These are phyloP conservation scores for Eristalinus sepulchralis DNA, from an alignment of 2,888 invertebrate species.

Conservation along the genomic window DNA sequence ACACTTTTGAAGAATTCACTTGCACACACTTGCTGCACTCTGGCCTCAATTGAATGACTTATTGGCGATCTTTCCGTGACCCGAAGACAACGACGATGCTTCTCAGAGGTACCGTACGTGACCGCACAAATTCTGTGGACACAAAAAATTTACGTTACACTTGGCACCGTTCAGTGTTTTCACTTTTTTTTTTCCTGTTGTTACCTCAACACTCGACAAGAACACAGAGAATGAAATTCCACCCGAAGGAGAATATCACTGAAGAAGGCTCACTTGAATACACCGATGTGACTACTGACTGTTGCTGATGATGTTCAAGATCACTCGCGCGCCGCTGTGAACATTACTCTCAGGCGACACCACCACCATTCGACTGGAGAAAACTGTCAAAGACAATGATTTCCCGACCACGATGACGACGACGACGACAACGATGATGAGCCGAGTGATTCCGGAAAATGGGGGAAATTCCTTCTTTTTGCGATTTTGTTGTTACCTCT, in stretches of 20 bases:
- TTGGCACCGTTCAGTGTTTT: slow-evolving; percentile 3
- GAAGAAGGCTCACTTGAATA: background rate
- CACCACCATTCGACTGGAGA: slow-evolving; percentile 2
- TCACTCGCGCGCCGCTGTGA: slow-evolving; percentile 21
- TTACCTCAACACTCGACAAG: background rate
- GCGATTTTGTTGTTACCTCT: slow-evolving; percentile 20
- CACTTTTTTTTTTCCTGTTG: background rate
- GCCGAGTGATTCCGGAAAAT: background rate
- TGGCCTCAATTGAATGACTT: slow-evolving; percentile 59
- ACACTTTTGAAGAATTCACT: slow-evolving; percentile 24
- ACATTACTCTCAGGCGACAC: slow-evolving; percentile 43
- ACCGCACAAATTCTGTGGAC: slow-evolving; percentile 34
- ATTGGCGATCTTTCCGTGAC: slow-evolving; percentile 40
- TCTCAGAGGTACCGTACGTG: slow-evolving; percentile 36
- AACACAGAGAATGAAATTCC: slow-evolving; percentile 8
- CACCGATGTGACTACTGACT: slow-evolving; percentile 21
- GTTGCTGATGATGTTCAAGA: slow-evolving; percentile 28
- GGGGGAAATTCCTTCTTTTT: slow-evolving; percentile 2
- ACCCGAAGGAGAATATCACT: background rate
- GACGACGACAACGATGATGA: too few species aligned
- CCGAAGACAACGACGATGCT: background rate
- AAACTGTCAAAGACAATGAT: slow-evolving; percentile 11
- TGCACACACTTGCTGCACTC: slow-evolving; percentile 42
- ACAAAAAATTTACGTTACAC: slow-evolving; percentile 4
- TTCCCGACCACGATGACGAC: background rate